phyloP scores from a whole-genome alignment of 2,797 vertebrate species.

The Manis pentadactyla region DNA sequence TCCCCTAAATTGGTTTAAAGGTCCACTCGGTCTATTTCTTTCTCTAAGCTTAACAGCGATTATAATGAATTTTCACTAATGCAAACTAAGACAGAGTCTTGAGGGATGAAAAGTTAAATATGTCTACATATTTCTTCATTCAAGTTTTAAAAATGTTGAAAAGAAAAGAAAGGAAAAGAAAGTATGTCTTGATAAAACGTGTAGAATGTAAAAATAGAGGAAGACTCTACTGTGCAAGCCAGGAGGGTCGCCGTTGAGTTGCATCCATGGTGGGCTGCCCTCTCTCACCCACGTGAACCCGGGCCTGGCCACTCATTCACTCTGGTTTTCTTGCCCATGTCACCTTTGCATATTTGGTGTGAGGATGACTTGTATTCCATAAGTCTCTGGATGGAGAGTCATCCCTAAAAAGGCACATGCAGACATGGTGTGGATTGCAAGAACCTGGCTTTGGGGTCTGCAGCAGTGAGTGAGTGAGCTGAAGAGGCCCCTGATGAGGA shows the following conservation, averaged over 20 bases:
- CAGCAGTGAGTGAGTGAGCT: background rate
- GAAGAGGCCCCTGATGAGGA: background rate
- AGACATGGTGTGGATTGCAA: too few relatives aligned
- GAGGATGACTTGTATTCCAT: background rate
- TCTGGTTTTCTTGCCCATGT: background rate
- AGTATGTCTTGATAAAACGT: background rate
- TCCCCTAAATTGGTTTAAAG: background rate
- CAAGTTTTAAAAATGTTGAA: background rate
- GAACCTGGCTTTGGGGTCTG: background rate
- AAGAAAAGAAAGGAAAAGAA: background rate
- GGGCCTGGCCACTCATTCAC: background rate
- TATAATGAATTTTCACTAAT: background rate
- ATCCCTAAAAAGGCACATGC: background rate
- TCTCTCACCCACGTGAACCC: background rate
- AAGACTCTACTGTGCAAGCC: fast-evolving
- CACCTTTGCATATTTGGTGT: background rate
- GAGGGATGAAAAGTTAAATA: background rate
- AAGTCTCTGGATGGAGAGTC: background rate
- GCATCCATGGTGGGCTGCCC: fast-evolving
- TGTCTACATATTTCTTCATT: background rate
- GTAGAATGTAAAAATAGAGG: fast-evolving
- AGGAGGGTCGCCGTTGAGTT: fast-evolving
- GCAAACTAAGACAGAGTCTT: background rate
- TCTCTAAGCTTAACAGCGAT: background rate
- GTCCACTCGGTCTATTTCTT: background rate